phyloP scores from a whole-genome alignment of 2,797 vertebrate species.

The Notolepis coatsorum region DNA sequence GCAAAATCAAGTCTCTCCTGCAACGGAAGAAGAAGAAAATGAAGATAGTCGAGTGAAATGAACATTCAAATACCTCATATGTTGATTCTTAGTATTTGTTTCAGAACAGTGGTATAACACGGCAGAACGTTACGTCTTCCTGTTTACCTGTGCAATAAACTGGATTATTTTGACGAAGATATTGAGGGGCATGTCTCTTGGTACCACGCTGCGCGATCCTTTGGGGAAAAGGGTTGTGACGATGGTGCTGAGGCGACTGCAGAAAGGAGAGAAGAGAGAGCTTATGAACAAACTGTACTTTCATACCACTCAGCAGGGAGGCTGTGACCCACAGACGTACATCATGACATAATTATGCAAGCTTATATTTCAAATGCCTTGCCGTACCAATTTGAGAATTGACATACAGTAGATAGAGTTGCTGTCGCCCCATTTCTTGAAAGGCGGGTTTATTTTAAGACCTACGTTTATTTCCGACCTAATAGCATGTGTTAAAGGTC shows the following conservation, averaged over 20 bases:
- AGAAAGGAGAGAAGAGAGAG: conserved; percentile 41
- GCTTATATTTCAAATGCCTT: too few species aligned
- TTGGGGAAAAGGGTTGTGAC: conserved; percentile 96
- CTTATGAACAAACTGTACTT: neutral
- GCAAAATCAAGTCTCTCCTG: conserved; percentile 88
- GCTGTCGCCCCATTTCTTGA: conserved; percentile 7
- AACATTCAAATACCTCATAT: neutral
- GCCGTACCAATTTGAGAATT: too few species aligned
- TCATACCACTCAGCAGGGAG: neutral
- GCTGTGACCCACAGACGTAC: neutral
- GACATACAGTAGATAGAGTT: conserved; percentile 10
- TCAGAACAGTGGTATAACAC: neutral
- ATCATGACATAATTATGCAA: too few species aligned
- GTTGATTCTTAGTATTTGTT: too few species aligned
- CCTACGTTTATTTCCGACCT: conserved; percentile 32
- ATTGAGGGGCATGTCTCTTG: conserved; percentile 97
- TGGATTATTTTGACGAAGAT: conserved; percentile 99
- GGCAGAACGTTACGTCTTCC: neutral
- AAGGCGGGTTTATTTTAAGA: conserved; percentile 35
- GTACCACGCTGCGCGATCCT: conserved; percentile 96
- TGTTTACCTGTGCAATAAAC: conserved; percentile 95
- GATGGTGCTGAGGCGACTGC: conserved; percentile 94
- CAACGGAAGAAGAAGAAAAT: conserved; percentile 16
- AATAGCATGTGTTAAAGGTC: conserved; percentile 36
- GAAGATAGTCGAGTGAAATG: neutral